A percentile compares a stretch with the other conserved stretches of the same genome.
phyloP scores from a whole-genome alignment of 2,113 vertebrate genomes.

The Eulacestoma nigropectus region DNA sequence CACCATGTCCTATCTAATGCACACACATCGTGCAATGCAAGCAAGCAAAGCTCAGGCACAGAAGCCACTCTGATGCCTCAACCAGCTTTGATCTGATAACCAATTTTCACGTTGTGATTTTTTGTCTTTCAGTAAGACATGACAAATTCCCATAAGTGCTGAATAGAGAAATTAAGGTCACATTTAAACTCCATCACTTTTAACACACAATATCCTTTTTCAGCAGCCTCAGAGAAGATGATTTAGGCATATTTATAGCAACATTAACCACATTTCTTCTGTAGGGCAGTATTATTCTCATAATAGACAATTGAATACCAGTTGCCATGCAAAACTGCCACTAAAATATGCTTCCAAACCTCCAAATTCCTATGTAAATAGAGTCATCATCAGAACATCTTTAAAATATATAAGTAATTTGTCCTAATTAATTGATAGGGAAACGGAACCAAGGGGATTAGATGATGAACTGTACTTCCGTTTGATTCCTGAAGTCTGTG shows the following conservation, averaged over 20 bases:
- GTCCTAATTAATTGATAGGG: not conserved
- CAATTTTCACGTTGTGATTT: rapidly evolving
- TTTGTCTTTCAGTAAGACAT: not conserved
- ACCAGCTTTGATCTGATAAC: not conserved
- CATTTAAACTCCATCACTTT: not conserved
- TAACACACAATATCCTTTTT: not conserved
- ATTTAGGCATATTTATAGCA: not conserved
- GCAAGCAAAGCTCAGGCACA: not conserved
- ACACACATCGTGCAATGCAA: not conserved
- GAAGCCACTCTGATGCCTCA: not conserved
- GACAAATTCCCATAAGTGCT: not conserved
- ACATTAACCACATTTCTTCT: not conserved
- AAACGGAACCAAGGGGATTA: not conserved
- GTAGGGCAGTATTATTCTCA: not conserved
- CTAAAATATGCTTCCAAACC: not conserved
- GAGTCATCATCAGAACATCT: not conserved
- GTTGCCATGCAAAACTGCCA: not conserved
- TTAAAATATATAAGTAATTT: not conserved
- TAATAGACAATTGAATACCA: not conserved
- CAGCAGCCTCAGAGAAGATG: not conserved
- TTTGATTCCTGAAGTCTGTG: not conserved
- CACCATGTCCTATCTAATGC: rapidly evolving
- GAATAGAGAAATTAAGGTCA: not conserved
- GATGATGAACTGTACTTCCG: not conserved
- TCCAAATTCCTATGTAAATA: not conserved